A percentile compares a stretch with the other conserved stretches of the same genome.
These are phyloP conservation scores for Uloborus diversus DNA, from an alignment of 1,140 invertebrate genomes.

Conservation along the genomic window DNA sequence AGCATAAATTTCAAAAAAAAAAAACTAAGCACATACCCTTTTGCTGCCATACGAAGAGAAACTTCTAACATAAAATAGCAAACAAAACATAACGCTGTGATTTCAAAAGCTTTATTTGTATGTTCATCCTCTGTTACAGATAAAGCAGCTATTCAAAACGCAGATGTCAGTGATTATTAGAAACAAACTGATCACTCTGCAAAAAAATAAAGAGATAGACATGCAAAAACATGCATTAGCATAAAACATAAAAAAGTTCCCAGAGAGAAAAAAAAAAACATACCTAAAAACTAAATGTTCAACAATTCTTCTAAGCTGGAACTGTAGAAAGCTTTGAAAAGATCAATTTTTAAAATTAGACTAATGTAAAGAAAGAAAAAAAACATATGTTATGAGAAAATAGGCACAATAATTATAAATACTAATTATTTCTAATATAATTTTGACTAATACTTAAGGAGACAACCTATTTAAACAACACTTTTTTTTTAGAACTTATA, in stretches of 20 bases:
- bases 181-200: slow-evolving; percentile 56
- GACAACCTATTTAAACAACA: too few species aligned
- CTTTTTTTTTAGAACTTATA: too few species aligned
- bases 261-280: background rate
- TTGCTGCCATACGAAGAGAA: slow-evolving; percentile 64
- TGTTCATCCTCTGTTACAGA: slow-evolving; percentile 56
- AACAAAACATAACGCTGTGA: slow-evolving; percentile 64
- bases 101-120: slow-evolving; percentile 55
- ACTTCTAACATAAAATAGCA: slow-evolving; percentile 66
- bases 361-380: too few species aligned
- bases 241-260: background rate
- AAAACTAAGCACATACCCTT: slow-evolving; percentile 62
- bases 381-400: too few species aligned
- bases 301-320: slow-evolving; percentile 32
- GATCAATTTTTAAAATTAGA: background rate
- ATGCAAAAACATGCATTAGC: background rate
- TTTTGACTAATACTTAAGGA: too few species aligned
- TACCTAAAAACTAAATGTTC: slow-evolving; percentile 53
- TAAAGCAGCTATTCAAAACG: slow-evolving; percentile 65
- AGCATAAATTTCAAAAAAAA: too few species aligned
- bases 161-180: slow-evolving; percentile 66
- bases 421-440: too few species aligned
- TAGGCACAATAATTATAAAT: too few species aligned
- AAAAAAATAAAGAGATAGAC: background rate
- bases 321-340: slow-evolving; percentile 31